Conservation (phyloP, 2,888 invertebrate genomes). For the Agriopis aurantiaria region DNA sequence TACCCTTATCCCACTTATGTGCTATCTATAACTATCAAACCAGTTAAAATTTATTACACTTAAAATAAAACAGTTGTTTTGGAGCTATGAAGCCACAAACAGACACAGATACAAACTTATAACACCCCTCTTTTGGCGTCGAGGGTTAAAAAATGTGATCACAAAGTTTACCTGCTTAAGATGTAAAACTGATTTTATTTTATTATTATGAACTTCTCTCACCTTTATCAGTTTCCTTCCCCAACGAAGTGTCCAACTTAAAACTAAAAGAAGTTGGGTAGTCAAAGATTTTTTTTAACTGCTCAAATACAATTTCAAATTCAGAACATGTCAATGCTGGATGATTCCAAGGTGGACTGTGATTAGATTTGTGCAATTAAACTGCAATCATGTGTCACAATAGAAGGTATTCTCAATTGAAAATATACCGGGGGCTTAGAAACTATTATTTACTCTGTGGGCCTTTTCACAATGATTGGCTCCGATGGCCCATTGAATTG, state of each 20-base stretch:
- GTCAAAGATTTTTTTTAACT: conserved; percentile 13
- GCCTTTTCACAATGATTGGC: conserved; percentile 40
- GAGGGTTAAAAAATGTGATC: no score
- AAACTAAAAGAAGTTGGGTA: conserved; percentile 19
- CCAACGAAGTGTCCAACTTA: background rate
- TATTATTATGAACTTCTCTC: background rate
- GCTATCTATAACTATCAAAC: no score
- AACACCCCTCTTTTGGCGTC: no score
- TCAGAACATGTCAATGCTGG: conserved; percentile 14
- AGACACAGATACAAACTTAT: no score
- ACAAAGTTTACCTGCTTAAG: no score
- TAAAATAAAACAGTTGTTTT: no score
- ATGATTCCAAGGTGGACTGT: conserved; percentile 24
- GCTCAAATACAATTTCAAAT: background rate
- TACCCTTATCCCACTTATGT: no score
- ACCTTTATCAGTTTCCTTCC: background rate
- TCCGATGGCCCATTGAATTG: conserved; percentile 55
- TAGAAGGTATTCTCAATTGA: conserved; percentile 54
- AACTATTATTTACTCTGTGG: conserved; percentile 11
- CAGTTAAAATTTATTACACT: no score
- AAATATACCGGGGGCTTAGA: conserved; percentile 43
- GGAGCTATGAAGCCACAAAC: no score
- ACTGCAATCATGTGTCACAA: conserved; percentile 61
- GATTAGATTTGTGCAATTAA: conserved; percentile 56
- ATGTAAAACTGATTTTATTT: background rate